Evolutionary conservation across 2,888 invertebrate genomes (phyloP).

Genomic region (Trichopria drosophilae): DNA sequence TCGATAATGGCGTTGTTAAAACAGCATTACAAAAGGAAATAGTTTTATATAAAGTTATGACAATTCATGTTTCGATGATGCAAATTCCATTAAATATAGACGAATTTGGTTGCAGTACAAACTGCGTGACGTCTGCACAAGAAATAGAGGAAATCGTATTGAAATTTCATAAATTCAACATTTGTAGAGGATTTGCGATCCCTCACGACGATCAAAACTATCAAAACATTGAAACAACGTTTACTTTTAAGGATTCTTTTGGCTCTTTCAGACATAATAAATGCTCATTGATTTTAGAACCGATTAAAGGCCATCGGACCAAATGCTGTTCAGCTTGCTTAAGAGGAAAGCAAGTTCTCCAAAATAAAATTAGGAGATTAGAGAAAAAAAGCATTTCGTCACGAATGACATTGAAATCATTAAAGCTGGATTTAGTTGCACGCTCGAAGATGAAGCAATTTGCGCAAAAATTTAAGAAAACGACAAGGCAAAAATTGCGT

Average conservation of each 20-base stretch:
- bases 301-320: neutral
- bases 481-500: neutral
- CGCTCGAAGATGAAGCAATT: too few species aligned
- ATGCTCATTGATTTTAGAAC: neutral
- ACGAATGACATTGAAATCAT: neutral
- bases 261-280: neutral
- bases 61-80: neutral
- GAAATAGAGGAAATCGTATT: neutral
- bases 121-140: neutral
- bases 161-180: neutral
- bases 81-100: neutral
- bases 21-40: neutral
- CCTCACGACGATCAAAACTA: neutral
- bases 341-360: neutral
- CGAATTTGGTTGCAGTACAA: neutral
- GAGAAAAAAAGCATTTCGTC: neutral
- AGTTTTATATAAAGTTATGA: neutral
- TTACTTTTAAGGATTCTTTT: neutral
- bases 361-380: too few species aligned
- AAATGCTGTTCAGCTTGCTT: neutral
- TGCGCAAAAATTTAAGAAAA: neutral
- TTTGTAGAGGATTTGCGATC: constrained; percentile 1
- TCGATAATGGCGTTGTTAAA: neutral
- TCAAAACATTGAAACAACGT: constrained; percentile 1
- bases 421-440: neutral